Evolutionary conservation across 2,797 vertebrate genomes (phyloP), one percentile per base, ranked within the genome.

Genomic region (Cyprinodon diabolis): DNA sequence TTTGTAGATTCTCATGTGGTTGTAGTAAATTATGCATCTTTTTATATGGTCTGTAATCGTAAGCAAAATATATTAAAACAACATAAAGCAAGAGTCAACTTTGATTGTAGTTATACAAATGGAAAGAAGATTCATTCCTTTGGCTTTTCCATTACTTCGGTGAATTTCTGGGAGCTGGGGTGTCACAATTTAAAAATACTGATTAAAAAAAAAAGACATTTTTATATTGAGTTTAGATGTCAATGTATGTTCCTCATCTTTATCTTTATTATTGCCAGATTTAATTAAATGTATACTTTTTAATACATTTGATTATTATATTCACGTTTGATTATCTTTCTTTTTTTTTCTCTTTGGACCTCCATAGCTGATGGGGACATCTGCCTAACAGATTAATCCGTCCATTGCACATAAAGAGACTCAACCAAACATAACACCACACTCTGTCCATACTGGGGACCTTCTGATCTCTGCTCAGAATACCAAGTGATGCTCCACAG

Each of bases 1-100:
- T 86, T 54, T 67, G 78, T 89, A 67, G 84, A 92, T 86, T 90
- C 77, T 87, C 89, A 76, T 74, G 79, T 76, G 87, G 85, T 84
- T 47, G 54, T 82, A 60, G 89, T 91, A 83, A 93, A 92, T 92
- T 82, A 91, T 85, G 81, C 78, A 63, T 74, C 75, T 87, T 93
- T 89, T 90, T 86, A 86, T 75, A 69, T 81, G 87, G 69, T 72
- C 66, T 76, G 78, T 81, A 75, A 83, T 85, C 87, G 88, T 84
- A 90, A 93, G 84, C 84, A 90, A 80, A 58, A 68, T 45, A 56
- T 81, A 86, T 83, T 65, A 85, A 88, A 80, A 75, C 71, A 67
- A 66, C 48, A 67, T 65, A 84, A 87, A 79, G 75, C 48, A 62
- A 69, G 58, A 23, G 12, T 76, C 71, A 30, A 56, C 68, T 85